Evolutionary conservation across 2,888 invertebrate genomes (phyloP).

Genomic region (Protophormia terraenovae): DNA sequence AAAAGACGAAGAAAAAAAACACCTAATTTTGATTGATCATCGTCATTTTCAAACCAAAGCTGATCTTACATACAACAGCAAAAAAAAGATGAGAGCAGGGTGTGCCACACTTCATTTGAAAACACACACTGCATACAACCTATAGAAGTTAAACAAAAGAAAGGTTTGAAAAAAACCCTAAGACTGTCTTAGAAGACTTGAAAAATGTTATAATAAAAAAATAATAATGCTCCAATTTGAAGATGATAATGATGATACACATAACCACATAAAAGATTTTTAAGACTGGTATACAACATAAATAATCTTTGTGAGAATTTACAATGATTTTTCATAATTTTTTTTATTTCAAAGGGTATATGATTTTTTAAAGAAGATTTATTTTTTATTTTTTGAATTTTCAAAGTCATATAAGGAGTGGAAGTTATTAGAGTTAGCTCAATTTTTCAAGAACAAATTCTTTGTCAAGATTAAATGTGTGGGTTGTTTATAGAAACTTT

Average conservation of each 20-base stretch:
- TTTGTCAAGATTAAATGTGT: conserved; percentile 7
- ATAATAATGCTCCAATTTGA: conserved; percentile 45
- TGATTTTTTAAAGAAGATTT: conserved; percentile 18
- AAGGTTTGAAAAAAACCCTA: conserved; percentile 3
- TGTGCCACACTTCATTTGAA: conserved; percentile 23
- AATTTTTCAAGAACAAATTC: background rate
- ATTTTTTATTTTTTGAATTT: conserved; percentile 2
- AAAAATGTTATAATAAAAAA: conserved; percentile 21
- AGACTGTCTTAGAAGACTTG: conserved; percentile 4
- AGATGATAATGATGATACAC: background rate
- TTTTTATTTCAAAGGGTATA: background rate
- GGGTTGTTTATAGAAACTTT: background rate
- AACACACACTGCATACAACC: background rate
- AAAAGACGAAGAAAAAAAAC: background rate
- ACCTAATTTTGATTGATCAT: conserved; percentile 41
- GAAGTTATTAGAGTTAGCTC: background rate
- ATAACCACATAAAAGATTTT: background rate
- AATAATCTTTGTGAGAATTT: conserved; percentile 46
- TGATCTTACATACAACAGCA: background rate
- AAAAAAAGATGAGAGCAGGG: background rate
- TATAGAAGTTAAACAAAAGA: background rate
- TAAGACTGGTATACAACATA: background rate
- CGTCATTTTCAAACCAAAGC: conserved; percentile 12
- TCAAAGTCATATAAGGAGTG: background rate
- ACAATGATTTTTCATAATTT: conserved; percentile 35